Conservation (phyloP, 2,888 invertebrate genomes). For the Harmothoe impar region DNA sequence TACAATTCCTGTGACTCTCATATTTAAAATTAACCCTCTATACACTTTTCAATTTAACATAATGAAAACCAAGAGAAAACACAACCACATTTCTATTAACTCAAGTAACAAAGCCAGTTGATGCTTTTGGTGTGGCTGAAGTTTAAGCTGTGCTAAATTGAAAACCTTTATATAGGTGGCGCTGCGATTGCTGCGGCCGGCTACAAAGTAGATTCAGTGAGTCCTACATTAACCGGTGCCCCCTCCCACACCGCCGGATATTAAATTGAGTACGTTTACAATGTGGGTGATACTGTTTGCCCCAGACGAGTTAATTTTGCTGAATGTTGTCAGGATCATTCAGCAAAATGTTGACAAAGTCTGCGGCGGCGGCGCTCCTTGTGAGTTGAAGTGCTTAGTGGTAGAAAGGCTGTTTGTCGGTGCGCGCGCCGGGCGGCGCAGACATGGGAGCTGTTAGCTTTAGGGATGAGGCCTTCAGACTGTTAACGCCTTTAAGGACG, state of each 20-base stretch:
- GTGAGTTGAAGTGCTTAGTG: constrained; percentile 50
- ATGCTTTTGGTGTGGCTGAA: too few relatives aligned
- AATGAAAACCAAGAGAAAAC: too few relatives aligned
- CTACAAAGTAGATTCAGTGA: neutral
- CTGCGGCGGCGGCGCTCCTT: neutral
- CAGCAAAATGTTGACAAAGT: constrained; percentile 54
- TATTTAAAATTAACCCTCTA: too few relatives aligned
- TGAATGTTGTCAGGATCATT: constrained; percentile 60
- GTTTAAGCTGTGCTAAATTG: too few relatives aligned
- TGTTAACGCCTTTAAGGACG: too few relatives aligned
- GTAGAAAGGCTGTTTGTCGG: constrained; percentile 49
- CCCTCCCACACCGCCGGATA: constrained; percentile 6
- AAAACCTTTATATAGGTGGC: too few relatives aligned
- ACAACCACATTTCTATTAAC: too few relatives aligned
- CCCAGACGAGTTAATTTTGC: constrained; percentile 39
- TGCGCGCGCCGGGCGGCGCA: neutral
- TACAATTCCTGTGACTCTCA: too few relatives aligned
- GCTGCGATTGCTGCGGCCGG: too few relatives aligned
- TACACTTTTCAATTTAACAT: too few relatives aligned
- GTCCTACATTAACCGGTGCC: neutral
- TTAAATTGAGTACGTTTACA: constrained; percentile 52
- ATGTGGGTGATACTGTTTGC: constrained; percentile 45
- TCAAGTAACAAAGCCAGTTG: too few relatives aligned
- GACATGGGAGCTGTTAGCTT: neutral
- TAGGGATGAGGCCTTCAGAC: constrained; percentile 5